Percentiles rank a stretch among this genome's conserved stretches.
Evolutionary conservation across 2,888 invertebrate genomes (phyloP).

Genomic region (Mycogona germanica): DNA sequence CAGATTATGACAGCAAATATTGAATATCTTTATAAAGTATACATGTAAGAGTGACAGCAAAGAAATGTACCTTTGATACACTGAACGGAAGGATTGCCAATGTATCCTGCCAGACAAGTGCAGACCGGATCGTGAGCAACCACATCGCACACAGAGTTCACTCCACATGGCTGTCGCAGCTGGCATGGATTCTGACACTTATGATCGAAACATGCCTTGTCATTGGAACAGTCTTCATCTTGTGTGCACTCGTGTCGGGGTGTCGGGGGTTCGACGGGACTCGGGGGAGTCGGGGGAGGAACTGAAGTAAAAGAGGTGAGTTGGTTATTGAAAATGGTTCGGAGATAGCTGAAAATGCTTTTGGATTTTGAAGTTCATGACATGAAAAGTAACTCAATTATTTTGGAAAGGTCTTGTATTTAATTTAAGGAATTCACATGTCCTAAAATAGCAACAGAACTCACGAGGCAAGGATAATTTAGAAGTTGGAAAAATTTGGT

Average conservation of each 20-base stretch:
- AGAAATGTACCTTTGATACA: constrained; percentile 23
- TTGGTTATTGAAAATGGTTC: no score
- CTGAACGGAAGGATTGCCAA: constrained; percentile 24
- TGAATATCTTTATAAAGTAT: neutral
- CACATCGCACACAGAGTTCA: constrained; percentile 25
- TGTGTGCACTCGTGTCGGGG: constrained; percentile 19
- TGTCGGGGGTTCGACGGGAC: neutral
- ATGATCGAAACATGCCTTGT: constrained; percentile 26
- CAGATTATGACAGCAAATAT: no score
- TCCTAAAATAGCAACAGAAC: neutral
- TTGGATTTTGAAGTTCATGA: no score
- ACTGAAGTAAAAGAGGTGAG: neutral
- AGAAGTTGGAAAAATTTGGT: neutral
- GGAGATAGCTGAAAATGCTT: no score
- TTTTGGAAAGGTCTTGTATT: neutral
- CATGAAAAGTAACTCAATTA: no score
- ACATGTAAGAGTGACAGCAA: neutral
- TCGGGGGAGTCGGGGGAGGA: neutral
- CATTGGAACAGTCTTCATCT: constrained; percentile 26
- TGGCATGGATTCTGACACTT: constrained; percentile 50
- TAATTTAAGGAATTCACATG: neutral
- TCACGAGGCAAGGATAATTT: neutral
- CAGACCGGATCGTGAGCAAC: constrained; percentile 26
- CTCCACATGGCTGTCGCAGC: constrained; percentile 30
- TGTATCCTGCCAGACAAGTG: constrained; percentile 24